A percentile compares a stretch with the other conserved stretches of the same genome.
phyloP scores from a whole-genome alignment of 2,888 invertebrate genomes.

The Drosophila siamana region DNA sequence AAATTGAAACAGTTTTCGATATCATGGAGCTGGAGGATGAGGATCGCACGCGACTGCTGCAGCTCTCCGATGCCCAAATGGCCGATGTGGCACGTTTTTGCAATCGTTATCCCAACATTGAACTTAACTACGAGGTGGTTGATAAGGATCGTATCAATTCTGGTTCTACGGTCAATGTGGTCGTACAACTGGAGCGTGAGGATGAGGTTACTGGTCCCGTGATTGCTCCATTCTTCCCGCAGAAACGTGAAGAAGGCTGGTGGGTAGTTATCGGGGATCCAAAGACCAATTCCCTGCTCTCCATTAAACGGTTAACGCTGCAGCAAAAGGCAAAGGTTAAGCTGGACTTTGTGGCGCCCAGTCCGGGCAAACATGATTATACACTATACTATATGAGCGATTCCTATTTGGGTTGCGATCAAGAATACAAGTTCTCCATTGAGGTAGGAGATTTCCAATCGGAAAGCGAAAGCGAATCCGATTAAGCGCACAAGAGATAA shows the following conservation, averaged over 20 bases:
- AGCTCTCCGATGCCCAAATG: constrained; percentile 94
- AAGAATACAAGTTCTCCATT: constrained; percentile 97
- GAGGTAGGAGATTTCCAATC: constrained; percentile 92
- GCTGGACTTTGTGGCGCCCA: constrained; percentile 93
- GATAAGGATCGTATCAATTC: constrained; percentile 92
- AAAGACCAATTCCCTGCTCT: constrained; percentile 95
- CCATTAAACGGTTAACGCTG: constrained; percentile 97
- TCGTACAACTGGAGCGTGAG: constrained; percentile 97
- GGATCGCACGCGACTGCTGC: constrained; percentile 91
- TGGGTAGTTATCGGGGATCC: constrained; percentile 99
- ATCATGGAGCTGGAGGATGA: constrained; percentile 94
- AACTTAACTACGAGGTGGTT: constrained; percentile 95
- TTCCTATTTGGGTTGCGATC: constrained; percentile 99
- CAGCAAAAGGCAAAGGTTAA: constrained; percentile 95
- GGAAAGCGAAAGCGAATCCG: constrained; percentile 87
- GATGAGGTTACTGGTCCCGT: constrained; percentile 99
- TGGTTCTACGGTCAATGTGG: constrained; percentile 95
- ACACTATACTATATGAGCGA: constrained; percentile 99
- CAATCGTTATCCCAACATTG: constrained; percentile 99
- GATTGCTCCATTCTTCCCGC: constrained; percentile 98
- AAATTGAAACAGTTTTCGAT: constrained; percentile 91
- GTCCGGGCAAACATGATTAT: constrained; percentile 94
- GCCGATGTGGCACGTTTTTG: constrained; percentile 99
- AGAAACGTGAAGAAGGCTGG: constrained; percentile 97
- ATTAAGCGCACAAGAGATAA: constrained; percentile 83